Conservation (phyloP, 1,140 invertebrate species). For the Eupeodes corollae region DNA sequence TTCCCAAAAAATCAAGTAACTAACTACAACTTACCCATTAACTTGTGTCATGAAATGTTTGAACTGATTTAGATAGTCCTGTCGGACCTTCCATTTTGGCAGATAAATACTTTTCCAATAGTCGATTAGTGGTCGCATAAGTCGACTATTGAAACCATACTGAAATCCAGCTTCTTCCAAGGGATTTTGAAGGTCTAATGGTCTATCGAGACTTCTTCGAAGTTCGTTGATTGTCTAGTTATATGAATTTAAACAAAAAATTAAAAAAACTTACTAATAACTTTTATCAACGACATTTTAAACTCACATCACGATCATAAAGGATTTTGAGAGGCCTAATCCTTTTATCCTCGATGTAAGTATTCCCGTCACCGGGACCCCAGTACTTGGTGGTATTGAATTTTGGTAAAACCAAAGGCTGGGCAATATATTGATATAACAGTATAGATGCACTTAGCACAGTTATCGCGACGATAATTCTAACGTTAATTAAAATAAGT, state of each 20-base stretch:
- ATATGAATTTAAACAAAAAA: no score
- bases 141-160: slow-evolving; percentile 65
- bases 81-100: slow-evolving; percentile 50
- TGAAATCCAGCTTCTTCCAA: slow-evolving; percentile 57
- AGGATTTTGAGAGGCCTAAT: slow-evolving; percentile 20
- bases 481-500: no score
- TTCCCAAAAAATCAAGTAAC: background rate
- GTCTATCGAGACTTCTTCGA: slow-evolving; percentile 44
- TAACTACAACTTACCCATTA: slow-evolving; percentile 38
- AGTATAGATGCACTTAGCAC: no score
- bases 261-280: background rate
- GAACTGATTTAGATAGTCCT: slow-evolving; percentile 54
- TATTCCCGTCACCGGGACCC: slow-evolving; percentile 23
- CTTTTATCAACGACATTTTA: background rate
- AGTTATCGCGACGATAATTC: no score
- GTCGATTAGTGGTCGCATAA: slow-evolving; percentile 50
- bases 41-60: slow-evolving; percentile 63
- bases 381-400: slow-evolving; percentile 29
- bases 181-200: slow-evolving; percentile 43
- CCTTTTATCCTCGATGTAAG: slow-evolving; percentile 19
- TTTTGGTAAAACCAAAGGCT: slow-evolving; percentile 24
- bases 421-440: no score
- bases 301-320: background rate
- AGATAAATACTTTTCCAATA: slow-evolving; percentile 66
- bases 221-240: slow-evolving; percentile 51